Conservation (phyloP, 2,113 vertebrate species). For the Dasyprocta punctata region DNA sequence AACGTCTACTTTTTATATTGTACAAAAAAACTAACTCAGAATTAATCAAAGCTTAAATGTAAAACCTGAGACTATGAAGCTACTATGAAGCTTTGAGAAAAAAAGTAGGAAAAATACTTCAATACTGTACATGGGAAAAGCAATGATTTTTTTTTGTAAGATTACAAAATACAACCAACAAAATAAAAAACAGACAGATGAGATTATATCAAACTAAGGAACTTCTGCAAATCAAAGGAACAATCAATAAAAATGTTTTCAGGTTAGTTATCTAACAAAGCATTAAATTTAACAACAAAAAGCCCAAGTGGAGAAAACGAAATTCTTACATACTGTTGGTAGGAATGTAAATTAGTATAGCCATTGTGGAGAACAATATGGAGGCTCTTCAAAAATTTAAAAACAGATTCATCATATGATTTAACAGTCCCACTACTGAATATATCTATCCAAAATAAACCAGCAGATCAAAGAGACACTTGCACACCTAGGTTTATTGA, state of each 20-base stretch:
- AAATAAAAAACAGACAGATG: not conserved
- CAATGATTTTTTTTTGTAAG: not conserved
- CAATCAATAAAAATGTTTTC: too few relatives aligned
- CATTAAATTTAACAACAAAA: not conserved
- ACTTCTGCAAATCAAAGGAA: too few relatives aligned
- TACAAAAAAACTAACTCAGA: not conserved
- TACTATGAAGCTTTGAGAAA: not conserved
- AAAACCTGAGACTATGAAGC: not conserved
- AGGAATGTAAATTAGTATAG: not conserved
- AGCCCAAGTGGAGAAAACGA: not conserved
- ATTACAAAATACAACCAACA: not conserved
- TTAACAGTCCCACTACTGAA: not conserved
- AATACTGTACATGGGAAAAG: not conserved
- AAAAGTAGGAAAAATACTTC: not conserved
- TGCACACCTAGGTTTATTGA: not conserved
- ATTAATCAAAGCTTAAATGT: not conserved
- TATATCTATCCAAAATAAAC: not conserved
- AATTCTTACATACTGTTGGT: not conserved
- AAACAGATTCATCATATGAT: not conserved
- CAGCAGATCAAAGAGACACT: not conserved
- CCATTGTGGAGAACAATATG: not conserved
- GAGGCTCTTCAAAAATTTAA: not conserved
- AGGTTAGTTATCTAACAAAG: not conserved
- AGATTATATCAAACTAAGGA: not conserved
- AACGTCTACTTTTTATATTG: not conserved